These are phyloP conservation scores for Ornithorhynchus anatinus DNA, from an alignment of 2,113 vertebrate genomes.

Conservation along the genomic window DNA sequence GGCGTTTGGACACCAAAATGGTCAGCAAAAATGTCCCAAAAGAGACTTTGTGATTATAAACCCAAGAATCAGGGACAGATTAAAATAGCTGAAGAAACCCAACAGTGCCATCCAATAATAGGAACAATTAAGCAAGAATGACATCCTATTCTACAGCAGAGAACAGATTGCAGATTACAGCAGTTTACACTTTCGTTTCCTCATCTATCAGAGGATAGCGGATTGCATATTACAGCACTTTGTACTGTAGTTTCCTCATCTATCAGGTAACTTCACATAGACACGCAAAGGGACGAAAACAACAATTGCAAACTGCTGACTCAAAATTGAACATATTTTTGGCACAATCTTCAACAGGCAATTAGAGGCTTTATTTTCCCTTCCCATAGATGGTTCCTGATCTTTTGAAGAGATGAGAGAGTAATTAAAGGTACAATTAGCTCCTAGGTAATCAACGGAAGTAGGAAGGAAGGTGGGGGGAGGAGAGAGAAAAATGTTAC, in stretches of 20 bases:
- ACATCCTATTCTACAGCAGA: neutral
- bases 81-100: constrained; percentile 13
- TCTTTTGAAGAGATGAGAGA: constrained; percentile 2
- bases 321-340: constrained; percentile 1
- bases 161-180: neutral
- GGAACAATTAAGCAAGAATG: neutral
- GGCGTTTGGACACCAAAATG: neutral
- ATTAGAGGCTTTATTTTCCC: neutral
- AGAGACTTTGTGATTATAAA: neutral
- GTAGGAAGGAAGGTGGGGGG: constrained; percentile 9
- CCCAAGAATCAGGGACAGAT: neutral
- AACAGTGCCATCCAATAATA: neutral
- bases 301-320: neutral
- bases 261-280: constrained; percentile 20
- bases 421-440: constrained; percentile 38
- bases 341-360: neutral
- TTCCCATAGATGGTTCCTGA: neutral
- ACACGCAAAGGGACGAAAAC: neutral
- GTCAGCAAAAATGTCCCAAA: neutral
- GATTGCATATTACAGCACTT: neutral
- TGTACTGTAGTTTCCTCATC: constrained; percentile 25
- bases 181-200: neutral
- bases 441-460: constrained; percentile 11
- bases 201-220: neutral
- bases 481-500: neutral